Evolutionary conservation across 2,113 vertebrate species (phyloP), one percentile per base, ranked within the genome.

Genomic region (Melierax canorus): DNA sequence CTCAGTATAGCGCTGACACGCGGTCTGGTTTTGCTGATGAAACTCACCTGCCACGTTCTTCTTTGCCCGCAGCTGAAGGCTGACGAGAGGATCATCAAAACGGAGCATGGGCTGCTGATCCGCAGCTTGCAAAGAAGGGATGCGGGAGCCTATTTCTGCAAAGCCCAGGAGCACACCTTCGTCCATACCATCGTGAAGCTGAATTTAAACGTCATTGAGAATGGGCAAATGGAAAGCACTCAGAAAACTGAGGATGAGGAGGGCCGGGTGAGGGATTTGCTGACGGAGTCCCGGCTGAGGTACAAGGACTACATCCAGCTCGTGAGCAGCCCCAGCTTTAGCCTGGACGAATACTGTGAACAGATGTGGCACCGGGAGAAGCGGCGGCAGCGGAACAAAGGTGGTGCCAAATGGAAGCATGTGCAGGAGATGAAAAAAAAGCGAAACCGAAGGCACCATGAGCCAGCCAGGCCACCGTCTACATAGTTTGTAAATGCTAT

Each of bases 241-340:
- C 97, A 98, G 90, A 98, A 98, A 81, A 97, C 96, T 59, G 98
- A 98, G 83, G 97, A 96, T 0, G 98, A 98, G 58, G 98, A 98
- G 24, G 98, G 98, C 46, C 97, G 97, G 66, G 80, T 88, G 32
- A 98, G 99, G 75, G 99, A 99, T 96, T 97, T 98, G 43, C 95
- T 98, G 48, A 97, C 94, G 0, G 99, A 99, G 97, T 98, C 99
- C 12, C 98, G 98, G 26, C 98, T 99, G 92, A 98, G 98, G 55
- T 99, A 99, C 95, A 99, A 99, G 98, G 99, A 99, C 98, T 99
- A 99, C 96, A 98, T 99, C 87, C 98, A 99, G 91, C 98, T 99
- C 6, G 98, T 99, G 97, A 99, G 98, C 97, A 98, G 98, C 76
- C 98, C 99, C 26, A 98, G 98, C 50, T 98, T 98, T 78, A 99